These are phyloP conservation scores for Netta rufina DNA, from an alignment of 2,797 vertebrate genomes.

Conservation along the genomic window DNA sequence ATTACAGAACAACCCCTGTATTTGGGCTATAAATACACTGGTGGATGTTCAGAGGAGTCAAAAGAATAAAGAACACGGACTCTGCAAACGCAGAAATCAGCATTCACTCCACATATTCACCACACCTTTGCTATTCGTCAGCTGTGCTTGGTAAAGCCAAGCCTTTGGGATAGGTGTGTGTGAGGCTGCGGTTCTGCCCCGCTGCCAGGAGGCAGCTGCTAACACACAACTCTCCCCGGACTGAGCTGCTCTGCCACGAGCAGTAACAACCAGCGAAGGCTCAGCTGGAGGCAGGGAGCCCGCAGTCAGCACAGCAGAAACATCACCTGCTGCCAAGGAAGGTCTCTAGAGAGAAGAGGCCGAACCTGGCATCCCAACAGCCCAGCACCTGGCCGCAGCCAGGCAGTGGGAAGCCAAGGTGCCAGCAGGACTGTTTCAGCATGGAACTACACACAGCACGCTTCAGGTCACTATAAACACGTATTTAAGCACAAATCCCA, in stretches of 20 bases:
- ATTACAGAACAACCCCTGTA: no score
- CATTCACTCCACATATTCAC: accelerated
- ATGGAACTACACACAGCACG: no score
- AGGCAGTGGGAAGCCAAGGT: background rate
- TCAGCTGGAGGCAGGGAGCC: background rate
- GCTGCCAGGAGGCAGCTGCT: no score
- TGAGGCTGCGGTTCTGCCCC: background rate
- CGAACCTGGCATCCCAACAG: background rate
- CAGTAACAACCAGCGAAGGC: background rate
- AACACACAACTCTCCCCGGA: no score
- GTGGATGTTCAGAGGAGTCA: background rate
- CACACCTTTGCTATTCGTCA: accelerated
- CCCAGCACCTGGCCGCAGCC: background rate
- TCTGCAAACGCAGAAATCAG: background rate
- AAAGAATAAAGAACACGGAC: background rate
- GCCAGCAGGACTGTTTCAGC: background rate
- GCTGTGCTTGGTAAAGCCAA: background rate
- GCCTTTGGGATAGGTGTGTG: background rate
- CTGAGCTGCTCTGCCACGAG: background rate
- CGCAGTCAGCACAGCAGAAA: no score
- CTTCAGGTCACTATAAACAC: background rate
- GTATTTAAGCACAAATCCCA: no score
- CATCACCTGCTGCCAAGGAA: background rate
- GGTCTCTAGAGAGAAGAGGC: background rate
- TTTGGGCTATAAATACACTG: accelerated